phyloP scores from a whole-genome alignment of 2,888 invertebrate genomes.

The Prosapia bicincta region DNA sequence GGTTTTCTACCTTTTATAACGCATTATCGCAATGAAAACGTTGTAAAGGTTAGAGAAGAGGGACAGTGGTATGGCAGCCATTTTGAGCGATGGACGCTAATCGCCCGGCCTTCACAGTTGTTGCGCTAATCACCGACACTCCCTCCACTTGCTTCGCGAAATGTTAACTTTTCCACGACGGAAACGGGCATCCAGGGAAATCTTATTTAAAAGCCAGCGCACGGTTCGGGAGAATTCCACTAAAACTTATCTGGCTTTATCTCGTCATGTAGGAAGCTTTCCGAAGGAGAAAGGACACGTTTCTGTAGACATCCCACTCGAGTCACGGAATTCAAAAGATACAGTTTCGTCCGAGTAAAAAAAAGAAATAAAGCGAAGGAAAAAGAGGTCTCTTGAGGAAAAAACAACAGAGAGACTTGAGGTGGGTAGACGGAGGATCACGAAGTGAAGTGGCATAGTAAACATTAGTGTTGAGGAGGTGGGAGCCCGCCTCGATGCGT shows the following conservation, averaged over 20 bases:
- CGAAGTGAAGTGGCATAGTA: background rate
- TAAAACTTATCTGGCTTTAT: background rate
- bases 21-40: too few relatives aligned
- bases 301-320: background rate
- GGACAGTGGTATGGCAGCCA: background rate
- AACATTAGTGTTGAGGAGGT: background rate
- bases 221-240: too few relatives aligned
- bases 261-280: background rate
- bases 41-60: background rate
- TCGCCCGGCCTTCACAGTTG: constrained; percentile 5
- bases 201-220: too few relatives aligned
- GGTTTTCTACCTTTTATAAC: too few relatives aligned
- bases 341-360: background rate
- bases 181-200: too few relatives aligned
- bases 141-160: background rate
- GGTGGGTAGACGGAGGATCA: background rate
- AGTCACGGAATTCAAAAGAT: background rate
- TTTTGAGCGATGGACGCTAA: constrained; percentile 14
- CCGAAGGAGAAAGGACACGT: too few relatives aligned
- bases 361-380: background rate
- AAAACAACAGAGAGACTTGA: background rate
- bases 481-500: background rate
- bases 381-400: background rate
- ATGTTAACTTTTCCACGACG: too few relatives aligned
- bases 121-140: background rate